Percentiles rank a stretch among this genome's conserved stretches.
Conservation (phyloP, 2,113 vertebrate genomes). For the Rhodinocichla rosea region DNA sequence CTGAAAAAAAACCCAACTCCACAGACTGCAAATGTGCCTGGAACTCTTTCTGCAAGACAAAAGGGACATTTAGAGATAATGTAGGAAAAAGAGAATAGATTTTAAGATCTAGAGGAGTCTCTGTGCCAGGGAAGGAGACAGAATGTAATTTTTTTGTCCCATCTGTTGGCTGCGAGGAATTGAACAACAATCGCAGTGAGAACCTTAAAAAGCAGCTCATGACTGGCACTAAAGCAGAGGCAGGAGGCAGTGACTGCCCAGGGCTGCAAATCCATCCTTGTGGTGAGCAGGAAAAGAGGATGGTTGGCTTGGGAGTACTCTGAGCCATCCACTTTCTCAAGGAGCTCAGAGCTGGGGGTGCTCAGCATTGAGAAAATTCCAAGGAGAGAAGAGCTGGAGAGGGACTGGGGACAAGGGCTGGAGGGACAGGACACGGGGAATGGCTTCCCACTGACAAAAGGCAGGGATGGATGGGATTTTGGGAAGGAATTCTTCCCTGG, state of each 20-base stretch:
- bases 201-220: not conserved
- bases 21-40: slow-evolving; percentile 9
- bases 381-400: not conserved
- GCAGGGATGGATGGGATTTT: rapidly evolving
- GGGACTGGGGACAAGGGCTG: rapidly evolving
- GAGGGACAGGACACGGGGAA: not conserved
- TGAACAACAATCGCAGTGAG: not conserved
- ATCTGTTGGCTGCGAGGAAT: not conserved
- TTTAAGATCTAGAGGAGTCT: slow-evolving; percentile 21
- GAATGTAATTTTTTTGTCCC: not conserved
- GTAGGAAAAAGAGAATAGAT: not conserved
- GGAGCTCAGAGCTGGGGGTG: not conserved
- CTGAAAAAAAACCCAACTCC: not conserved
- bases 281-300: not conserved
- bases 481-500: not conserved
- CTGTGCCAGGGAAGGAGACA: not conserved
- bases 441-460: not conserved
- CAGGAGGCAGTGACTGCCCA: not conserved
- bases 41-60: slow-evolving; percentile 31
- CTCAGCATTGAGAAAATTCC: not conserved
- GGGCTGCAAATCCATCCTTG: not conserved
- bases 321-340: not conserved
- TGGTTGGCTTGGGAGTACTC: not conserved
- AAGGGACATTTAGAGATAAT: slow-evolving; percentile 41
- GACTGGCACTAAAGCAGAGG: not conserved